Percentiles rank a stretch among this genome's conserved stretches.
Evolutionary conservation across 30 jellyfish, hydroid and myxozoan genomes (phyloP).

Genomic region (Phacellophora camtschatica): DNA sequence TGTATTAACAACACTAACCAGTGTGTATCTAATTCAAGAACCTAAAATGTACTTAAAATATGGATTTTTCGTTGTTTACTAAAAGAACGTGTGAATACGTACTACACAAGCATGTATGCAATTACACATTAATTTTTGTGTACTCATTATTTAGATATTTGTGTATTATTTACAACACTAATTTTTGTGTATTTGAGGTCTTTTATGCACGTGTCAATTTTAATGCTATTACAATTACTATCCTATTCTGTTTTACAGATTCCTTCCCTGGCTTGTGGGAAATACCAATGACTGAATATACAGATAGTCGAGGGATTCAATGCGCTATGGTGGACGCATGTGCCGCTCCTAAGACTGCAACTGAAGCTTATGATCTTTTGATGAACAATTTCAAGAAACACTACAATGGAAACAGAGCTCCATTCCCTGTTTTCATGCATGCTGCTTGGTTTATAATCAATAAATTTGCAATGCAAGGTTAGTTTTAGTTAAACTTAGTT

Average conservation of each 20-base stretch:
- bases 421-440: conserved; percentile 71
- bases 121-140: too few species aligned
- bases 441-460: conserved; percentile 41
- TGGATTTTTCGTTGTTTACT: too few species aligned
- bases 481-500: too few species aligned
- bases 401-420: conserved; percentile 57
- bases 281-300: conserved; percentile 72
- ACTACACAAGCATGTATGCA: too few species aligned
- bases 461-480: conserved; percentile 31
- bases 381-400: conserved; percentile 56
- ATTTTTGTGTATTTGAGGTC: too few species aligned
- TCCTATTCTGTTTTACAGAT: conserved; percentile 20
- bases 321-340: conserved; percentile 77
- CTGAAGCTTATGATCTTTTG: conserved; percentile 41
- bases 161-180: too few species aligned
- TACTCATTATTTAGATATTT: too few species aligned
- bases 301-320: conserved; percentile 7
- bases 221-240: neutral
- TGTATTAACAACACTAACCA: too few species aligned
- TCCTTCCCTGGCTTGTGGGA: conserved; percentile 93
- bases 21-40: too few species aligned
- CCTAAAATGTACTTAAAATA: too few species aligned
- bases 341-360: conserved; percentile 2
- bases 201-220: too few species aligned
- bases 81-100: too few species aligned